Evolutionary conservation across 92 coral and sea anemone species (phyloP).

Genomic region (Nematostella vectensis): DNA sequence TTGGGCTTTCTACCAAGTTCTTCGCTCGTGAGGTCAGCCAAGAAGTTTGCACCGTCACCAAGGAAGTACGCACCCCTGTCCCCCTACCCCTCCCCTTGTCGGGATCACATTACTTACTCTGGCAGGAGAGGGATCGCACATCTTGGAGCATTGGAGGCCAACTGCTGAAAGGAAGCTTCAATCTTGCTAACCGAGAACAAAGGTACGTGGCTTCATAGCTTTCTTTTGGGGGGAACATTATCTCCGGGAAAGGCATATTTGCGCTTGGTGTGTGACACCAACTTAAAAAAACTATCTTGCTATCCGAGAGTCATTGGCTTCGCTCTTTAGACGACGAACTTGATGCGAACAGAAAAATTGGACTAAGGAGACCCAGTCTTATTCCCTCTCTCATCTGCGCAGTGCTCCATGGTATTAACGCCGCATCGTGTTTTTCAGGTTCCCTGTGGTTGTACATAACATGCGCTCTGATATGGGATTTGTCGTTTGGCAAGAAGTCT

Average conservation of each 20-base stretch:
- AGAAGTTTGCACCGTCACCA: slow-evolving; percentile 36
- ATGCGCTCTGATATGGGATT: slow-evolving; percentile 23
- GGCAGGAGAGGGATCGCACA: slow-evolving; percentile 60
- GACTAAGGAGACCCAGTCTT: too few species aligned
- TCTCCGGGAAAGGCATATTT: too few species aligned
- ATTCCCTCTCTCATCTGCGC: too few species aligned
- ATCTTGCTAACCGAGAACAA: slow-evolving; percentile 29
- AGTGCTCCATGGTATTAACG: too few species aligned
- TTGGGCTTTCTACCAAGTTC: slow-evolving; percentile 28
- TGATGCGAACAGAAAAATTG: too few species aligned
- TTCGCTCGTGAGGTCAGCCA: slow-evolving; percentile 31
- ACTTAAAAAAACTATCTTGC: too few species aligned
- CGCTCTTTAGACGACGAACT: too few species aligned
- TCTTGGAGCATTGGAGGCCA: slow-evolving; percentile 77
- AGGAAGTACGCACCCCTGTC: slow-evolving; percentile 60
- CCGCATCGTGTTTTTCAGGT: not conserved
- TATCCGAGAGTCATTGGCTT: too few species aligned
- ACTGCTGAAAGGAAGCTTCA: slow-evolving; percentile 52
- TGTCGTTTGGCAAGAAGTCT: slow-evolving; percentile 76
- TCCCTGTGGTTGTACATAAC: slow-evolving; percentile 56
- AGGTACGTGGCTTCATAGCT: too few species aligned
- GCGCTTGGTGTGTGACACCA: too few species aligned
- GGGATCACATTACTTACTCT: slow-evolving; percentile 63
- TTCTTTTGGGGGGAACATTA: too few species aligned
- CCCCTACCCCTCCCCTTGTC: slow-evolving; percentile 52